phyloP scores from a whole-genome alignment of 2,888 invertebrate species.

The Drosophila mimica region DNA sequence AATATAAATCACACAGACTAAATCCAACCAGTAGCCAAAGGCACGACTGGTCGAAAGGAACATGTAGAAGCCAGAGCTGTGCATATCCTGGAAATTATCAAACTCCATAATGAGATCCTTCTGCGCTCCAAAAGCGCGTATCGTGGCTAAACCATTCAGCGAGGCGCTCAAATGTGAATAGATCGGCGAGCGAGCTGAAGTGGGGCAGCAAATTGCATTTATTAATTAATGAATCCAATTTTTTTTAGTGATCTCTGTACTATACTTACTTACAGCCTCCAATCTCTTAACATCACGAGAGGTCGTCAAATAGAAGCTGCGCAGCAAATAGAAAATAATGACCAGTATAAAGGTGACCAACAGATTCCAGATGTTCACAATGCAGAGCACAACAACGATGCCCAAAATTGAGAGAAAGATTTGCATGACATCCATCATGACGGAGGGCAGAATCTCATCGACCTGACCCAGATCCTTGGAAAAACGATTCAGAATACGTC shows the following conservation, averaged over 20 bases:
- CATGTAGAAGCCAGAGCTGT: constrained; percentile 96
- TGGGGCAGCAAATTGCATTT: background rate
- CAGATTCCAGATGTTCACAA: constrained; percentile 91
- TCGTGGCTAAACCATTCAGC: constrained; percentile 95
- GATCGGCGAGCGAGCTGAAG: constrained; percentile 95
- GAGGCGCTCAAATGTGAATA: constrained; percentile 96
- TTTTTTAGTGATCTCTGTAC: background rate
- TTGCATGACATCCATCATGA: constrained; percentile 86
- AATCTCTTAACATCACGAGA: constrained; percentile 93
- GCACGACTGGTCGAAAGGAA: constrained; percentile 96
- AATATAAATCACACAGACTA: constrained; percentile 94
- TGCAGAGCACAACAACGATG: constrained; percentile 90
- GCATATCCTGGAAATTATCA: constrained; percentile 92
- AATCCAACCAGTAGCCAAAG: constrained; percentile 96
- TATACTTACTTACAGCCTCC: constrained; percentile 92
- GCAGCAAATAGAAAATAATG: constrained; percentile 90
- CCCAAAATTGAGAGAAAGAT: constrained; percentile 92
- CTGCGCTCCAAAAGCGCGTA: constrained; percentile 94
- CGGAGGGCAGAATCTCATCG: constrained; percentile 84
- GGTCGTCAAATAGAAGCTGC: constrained; percentile 91
- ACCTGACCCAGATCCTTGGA: constrained; percentile 93
- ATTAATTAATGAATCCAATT: background rate
- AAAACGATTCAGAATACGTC: constrained; percentile 93
- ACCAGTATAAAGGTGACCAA: constrained; percentile 90
- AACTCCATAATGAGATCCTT: constrained; percentile 91